Base-by-base conservation (phyloP, 2,888 invertebrate genomes). In the Cenopis cana region DNA sequence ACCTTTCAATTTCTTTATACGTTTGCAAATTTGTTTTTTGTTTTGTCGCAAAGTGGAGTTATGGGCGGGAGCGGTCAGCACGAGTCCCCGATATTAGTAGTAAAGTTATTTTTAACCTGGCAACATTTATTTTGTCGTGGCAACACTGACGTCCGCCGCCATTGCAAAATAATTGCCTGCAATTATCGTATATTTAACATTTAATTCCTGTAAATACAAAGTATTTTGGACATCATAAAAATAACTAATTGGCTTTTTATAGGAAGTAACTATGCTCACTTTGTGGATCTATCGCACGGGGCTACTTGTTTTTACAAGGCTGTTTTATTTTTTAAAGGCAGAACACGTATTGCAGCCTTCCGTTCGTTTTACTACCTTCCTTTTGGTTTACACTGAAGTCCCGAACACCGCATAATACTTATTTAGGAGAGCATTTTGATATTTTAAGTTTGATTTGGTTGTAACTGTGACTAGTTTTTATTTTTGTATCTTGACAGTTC, bases 1-100 rank as follows among this genome's bases (percentile, higher is more conserved):
- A 87, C 89, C 90, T 91, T 90, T 90, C 91, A 89, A 89, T 91
- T 89, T 89, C 88, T 90, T 88, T 88, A 88, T 87, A 85, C 86
- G 87, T 89, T 89, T 88, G 90, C 89, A 88, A 88, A 88, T 88
- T 86, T 84, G 81, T 81, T 82, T 88, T 85, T 85, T 84, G 76
- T 85, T 85, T 82, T 83, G 80, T 82, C 81, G 76, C 81, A 78
- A 80, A 75, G 76, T 79, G 77, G 82, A 87, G 83, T 86, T 88
- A 87, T 85, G 85, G 86, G 74, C 76, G 77, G 77, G 76, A 75
- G 75, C 69, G 68, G 79, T 72, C 77, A 73, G 74, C 70, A 72
- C 73, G 64, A 72, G 64, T 74, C 68, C 68, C 59, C 66, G 71
- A 71, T 71, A 71, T 71, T 71, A 71, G 71, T 71, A 67, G 71